A percentile compares a stretch with the other conserved stretches of the same genome.
Evolutionary conservation across 1,140 invertebrate species (phyloP).

Genomic region (Goniozus legneri): DNA sequence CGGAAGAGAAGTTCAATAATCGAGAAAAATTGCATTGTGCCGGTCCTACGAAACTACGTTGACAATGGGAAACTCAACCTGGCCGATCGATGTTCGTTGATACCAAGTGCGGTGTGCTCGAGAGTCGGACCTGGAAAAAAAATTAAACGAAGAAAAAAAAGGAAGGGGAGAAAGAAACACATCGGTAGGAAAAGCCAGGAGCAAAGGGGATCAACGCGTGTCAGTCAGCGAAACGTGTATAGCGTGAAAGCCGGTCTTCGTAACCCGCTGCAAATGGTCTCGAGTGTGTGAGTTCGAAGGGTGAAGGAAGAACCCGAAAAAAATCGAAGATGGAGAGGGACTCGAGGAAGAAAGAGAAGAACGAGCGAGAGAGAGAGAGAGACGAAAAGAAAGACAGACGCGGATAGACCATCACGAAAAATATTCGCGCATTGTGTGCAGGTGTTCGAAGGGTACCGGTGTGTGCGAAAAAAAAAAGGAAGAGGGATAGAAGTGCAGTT

Average conservation of each 20-base stretch:
- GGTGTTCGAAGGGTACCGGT: conserved; percentile 11
- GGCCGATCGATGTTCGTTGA: too few species aligned
- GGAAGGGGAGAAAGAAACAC: neutral
- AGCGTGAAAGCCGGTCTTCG: too few species aligned
- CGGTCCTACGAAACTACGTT: too few species aligned
- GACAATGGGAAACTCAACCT: too few species aligned
- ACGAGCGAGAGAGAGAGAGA: neutral
- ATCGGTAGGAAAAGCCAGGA: neutral
- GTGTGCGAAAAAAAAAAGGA: conserved; percentile 23
- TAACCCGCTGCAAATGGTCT: too few species aligned
- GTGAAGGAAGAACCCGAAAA: neutral
- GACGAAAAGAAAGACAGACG: conserved; percentile 5
- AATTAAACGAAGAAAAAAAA: conserved; percentile 4
- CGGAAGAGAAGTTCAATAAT: neutral
- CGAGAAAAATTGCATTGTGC: too few species aligned
- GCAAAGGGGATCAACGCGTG: too few species aligned
- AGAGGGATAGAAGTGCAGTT: conserved; percentile 27
- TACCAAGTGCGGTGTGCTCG: too few species aligned
- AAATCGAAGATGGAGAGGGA: neutral
- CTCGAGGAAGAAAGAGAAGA: neutral
- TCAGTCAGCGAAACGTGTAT: too few species aligned
- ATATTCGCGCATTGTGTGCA: conserved; percentile 12
- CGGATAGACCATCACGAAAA: conserved; percentile 17
- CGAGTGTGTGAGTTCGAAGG: too few species aligned
- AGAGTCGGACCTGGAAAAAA: conserved; percentile 3